Evolutionary conservation across 2,888 invertebrate genomes (phyloP), one percentile per base, ranked within the genome.

Genomic region (Ctenicera cuprea): DNA sequence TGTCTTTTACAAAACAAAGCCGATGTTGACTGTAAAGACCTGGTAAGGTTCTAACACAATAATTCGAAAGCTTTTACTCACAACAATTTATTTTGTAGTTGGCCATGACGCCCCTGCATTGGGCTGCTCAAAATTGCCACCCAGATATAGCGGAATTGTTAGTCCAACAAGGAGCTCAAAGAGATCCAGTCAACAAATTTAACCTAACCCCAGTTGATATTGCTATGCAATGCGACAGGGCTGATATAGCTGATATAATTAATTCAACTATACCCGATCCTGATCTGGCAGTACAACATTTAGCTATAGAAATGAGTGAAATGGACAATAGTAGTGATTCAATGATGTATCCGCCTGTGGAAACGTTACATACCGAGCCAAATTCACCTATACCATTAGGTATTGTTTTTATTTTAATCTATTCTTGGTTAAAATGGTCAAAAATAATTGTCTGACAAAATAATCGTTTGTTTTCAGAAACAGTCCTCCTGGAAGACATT

Each of bases 21-120:
- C 45, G 92, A 94, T 79, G 89, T 94, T 0, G 93, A 95, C 83
- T 90, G 93, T 48, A 90, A 89, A 83, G 95, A 96, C 87, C 93
- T 95, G 93, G 95, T 95, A 86, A 85, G 81, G 76, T 48, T 37
- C 3, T 26, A 16, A 3, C 48, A 9, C 9, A n/a, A 4, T 41
- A 41, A 41, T 2, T 5, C 41, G 41, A 11, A 41, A n/a, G 26
- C 43, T 12, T 41, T 41, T n/a, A 41, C 14, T 2, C 7, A 41
- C 3, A 45, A 45, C 26, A 45, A 8, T 45, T 41, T 14, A 8
- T 3, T 26, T 63, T 73, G 0, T 82, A 95, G 95, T 87, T 95
- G 16, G 91, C 91, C 82, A 95, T 95, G 97, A 97, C 97, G 48
- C 96, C 97, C 43, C 89, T 98, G 71, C 97, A 98, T 88, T 97